Evolutionary conservation across 2,113 vertebrate species (phyloP), one percentile per base, ranked within the genome.

Genomic region (Saccopteryx bilineata): DNA sequence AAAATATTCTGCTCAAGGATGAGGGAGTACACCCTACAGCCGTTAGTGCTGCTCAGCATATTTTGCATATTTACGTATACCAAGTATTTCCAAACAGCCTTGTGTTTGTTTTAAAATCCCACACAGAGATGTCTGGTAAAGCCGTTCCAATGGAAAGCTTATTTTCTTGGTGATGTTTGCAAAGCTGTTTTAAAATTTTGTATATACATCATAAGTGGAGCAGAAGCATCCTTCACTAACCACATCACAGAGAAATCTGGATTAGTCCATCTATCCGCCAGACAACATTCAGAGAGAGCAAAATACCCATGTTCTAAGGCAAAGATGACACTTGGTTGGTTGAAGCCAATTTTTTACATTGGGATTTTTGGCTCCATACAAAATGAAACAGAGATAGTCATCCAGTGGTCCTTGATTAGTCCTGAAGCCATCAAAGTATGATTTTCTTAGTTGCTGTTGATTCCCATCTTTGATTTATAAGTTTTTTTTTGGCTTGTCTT

Each of bases 11-110:
- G 96, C 96, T 97, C 78, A 66, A 96, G 91, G 97, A 95, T 93
- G 86, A 97, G 82, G 1, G 60, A 97, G 97, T 96, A 98, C 96
- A 98, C 82, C 60, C 97, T 96, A 90, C 98, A 98, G 98, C 98
- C 98, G 98, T 98, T 96, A 96, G 97, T 84, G 96, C 97, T 98
- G 96, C 97, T 98, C 97, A 96, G 96, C 98, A 98, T 98, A 96
- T 97, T 98, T 98, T 97, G 97, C 98, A 98, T 98, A 98, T 98
- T 98, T 98, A 98, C 97, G 98, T 97, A 97, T 91, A 98, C 96
- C 98, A 98, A 98, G 96, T 96, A 98, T 98, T 98, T 98, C 98
- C 98, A 98, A 98, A 98, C 97, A 97, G 97, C 94, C 68, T 89
- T 92, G 72, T 98, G 96, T 98, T 98, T 98, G 97, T 98, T 98